Evolutionary conservation across 2,888 invertebrate genomes (phyloP).

Genomic region (Cosmia pyralina): DNA sequence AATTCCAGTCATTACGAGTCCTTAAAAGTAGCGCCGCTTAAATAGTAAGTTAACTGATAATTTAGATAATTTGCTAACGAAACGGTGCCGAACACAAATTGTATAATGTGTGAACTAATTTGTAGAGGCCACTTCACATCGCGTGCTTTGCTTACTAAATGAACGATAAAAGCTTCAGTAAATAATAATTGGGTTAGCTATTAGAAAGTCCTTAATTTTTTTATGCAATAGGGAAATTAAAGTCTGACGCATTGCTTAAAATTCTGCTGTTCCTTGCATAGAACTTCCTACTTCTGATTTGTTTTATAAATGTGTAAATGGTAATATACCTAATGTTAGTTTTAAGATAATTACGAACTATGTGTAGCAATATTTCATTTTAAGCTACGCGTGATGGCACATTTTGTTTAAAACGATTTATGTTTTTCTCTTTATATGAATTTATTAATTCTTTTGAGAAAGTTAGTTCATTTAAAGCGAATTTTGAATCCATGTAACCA

Average conservation of each 20-base stretch:
- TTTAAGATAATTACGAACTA: too few relatives aligned
- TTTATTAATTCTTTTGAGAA: too few relatives aligned
- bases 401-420: too few relatives aligned
- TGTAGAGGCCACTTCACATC: conserved; percentile 48
- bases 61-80: conserved; percentile 58
- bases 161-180: conserved; percentile 45
- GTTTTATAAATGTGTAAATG: too few relatives aligned
- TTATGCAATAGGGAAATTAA: conserved; percentile 1
- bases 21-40: conserved; percentile 26
- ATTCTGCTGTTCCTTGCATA: too few relatives aligned
- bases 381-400: too few relatives aligned
- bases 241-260: neutral
- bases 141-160: conserved; percentile 50
- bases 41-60: conserved; percentile 49
- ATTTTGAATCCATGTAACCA: neutral
- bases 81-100: conserved; percentile 50
- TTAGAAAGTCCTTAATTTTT: conserved; percentile 28
- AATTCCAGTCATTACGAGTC: too few relatives aligned
- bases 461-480: neutral
- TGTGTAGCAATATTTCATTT: too few relatives aligned
- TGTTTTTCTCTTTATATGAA: too few relatives aligned
- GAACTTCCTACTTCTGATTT: too few relatives aligned
- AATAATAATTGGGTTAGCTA: conserved; percentile 36
- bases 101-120: conserved; percentile 66
- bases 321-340: too few relatives aligned